A percentile compares a stretch with the other conserved stretches of the same genome.
Conservation (phyloP, 2,797 vertebrate species). For the Rhodeus uyekii region DNA sequence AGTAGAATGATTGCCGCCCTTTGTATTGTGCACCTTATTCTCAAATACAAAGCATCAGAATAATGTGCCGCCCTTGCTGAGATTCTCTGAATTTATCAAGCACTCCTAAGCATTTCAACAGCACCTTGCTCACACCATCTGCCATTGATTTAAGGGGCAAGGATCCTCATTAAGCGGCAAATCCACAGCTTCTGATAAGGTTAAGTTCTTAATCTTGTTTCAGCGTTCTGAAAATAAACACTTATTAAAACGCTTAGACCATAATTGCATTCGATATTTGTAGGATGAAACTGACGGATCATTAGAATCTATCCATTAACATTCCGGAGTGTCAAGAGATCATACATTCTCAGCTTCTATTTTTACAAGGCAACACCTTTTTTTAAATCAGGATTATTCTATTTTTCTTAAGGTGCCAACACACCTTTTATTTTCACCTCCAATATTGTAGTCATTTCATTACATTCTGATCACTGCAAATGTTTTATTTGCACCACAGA, state of each 20-base stretch:
- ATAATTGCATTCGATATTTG: conserved; percentile 35
- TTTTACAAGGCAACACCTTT: background rate
- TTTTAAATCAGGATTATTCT: background rate
- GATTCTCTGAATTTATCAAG: conserved; percentile 7
- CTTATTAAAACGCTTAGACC: conserved; percentile 16
- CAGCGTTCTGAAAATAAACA: conserved; percentile 22
- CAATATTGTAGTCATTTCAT: background rate
- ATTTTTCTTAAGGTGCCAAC: background rate
- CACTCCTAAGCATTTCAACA: conserved; percentile 11
- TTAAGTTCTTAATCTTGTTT: conserved; percentile 41
- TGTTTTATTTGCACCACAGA: background rate
- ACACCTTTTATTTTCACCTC: background rate
- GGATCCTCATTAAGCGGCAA: conserved; percentile 20
- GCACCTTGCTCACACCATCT: conserved; percentile 3
- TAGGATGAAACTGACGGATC: background rate
- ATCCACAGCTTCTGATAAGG: conserved; percentile 30
- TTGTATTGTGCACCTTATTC: conserved; percentile 37
- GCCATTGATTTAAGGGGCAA: conserved; percentile 13
- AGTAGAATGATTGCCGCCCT: conserved; percentile 43
- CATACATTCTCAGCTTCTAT: background rate
- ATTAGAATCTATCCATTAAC: conserved; percentile 47
- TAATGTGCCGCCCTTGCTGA: conserved; percentile 3
- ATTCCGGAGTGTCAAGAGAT: conserved; percentile 26
- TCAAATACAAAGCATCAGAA: conserved; percentile 6
- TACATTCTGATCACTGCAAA: background rate